phyloP scores from a whole-genome alignment of 2,797 vertebrate species.

The Sebastolobus altivelis region DNA sequence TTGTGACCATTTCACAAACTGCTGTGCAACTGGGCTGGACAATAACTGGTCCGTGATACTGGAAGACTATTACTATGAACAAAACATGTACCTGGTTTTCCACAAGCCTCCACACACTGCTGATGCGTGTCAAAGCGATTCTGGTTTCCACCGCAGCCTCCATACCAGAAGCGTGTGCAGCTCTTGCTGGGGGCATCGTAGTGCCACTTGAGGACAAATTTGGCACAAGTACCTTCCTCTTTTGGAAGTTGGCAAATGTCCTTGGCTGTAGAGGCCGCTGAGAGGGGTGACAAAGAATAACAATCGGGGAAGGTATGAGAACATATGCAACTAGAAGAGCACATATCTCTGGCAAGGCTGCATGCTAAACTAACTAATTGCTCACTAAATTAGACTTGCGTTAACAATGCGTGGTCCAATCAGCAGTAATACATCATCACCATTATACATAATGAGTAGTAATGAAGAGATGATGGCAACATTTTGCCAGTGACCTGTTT shows the following conservation, averaged over 20 bases:
- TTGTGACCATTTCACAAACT: too few relatives aligned
- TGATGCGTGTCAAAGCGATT: conserved; percentile 92
- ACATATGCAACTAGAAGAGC: background rate
- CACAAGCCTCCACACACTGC: conserved; percentile 90
- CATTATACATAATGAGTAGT: conserved; percentile 3
- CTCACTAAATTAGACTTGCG: background rate
- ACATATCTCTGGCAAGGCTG: background rate
- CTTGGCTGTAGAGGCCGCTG: conserved; percentile 52
- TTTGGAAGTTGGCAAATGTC: conserved; percentile 89
- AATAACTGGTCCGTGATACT: background rate
- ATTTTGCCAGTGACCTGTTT: conserved; percentile 5
- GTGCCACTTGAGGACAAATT: conserved; percentile 92
- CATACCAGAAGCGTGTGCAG: conserved; percentile 95
- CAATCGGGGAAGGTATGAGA: background rate
- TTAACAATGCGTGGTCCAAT: background rate
- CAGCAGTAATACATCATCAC: background rate
- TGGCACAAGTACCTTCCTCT: conserved; percentile 89
- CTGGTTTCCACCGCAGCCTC: conserved; percentile 93
- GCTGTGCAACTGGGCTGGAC: background rate
- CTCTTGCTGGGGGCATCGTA: conserved; percentile 84
- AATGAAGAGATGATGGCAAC: background rate
- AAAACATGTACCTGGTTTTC: conserved; percentile 82
- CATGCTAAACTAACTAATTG: background rate
- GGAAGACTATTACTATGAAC: background rate
- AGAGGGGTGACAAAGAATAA: conserved; percentile 1